Evolutionary conservation across 2,797 vertebrate species (phyloP).

Genomic region (Vireo griseus): DNA sequence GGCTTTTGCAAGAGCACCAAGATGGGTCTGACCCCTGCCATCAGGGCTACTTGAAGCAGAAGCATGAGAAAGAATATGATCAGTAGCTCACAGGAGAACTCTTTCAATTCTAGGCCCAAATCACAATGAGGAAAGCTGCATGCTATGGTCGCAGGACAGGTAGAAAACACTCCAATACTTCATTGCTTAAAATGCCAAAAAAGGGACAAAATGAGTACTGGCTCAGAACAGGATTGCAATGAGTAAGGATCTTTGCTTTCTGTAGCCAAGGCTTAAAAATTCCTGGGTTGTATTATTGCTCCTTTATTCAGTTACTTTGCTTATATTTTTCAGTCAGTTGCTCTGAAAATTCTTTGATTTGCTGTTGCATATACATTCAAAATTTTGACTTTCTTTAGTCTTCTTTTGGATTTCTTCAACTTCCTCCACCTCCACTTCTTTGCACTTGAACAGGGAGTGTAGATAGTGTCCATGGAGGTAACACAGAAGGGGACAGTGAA

Average conservation of each 20-base stretch:
- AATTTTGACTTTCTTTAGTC: not conserved
- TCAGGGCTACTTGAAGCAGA: not conserved
- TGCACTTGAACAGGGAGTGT: not conserved
- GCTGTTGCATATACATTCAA: not conserved
- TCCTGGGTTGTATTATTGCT: not conserved
- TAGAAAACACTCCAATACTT: not conserved
- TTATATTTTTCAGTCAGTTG: not conserved
- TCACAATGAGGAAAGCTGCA: not conserved
- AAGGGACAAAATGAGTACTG: not conserved
- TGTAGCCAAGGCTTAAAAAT: not conserved
- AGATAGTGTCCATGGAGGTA: accelerated
- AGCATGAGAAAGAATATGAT: not conserved
- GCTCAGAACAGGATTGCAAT: not conserved
- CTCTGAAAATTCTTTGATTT: not conserved
- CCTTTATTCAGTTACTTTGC: not conserved
- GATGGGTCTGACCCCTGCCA: not conserved
- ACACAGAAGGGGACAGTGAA: not conserved
- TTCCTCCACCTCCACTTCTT: not conserved
- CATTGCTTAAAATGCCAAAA: not conserved
- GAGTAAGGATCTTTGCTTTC: not conserved
- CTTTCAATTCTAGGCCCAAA: not conserved
- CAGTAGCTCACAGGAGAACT: not conserved
- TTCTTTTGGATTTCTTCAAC: not conserved
- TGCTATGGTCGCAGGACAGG: not conserved
- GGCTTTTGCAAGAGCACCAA: not conserved